Evolutionary conservation across 1,140 invertebrate genomes (phyloP).

Genomic region (Heliconius himera): DNA sequence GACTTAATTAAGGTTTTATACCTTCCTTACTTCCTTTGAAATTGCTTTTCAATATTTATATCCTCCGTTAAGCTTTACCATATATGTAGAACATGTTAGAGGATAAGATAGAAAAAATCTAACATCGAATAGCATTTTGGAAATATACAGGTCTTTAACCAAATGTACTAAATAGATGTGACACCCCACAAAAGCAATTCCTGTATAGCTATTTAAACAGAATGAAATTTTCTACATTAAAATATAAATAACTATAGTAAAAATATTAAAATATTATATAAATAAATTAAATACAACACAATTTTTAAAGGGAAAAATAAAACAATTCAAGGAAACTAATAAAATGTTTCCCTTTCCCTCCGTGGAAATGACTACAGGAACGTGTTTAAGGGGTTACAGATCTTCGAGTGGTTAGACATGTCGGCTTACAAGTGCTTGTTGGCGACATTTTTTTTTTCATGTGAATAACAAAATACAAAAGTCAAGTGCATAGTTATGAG

Average conservation of each 20-base stretch:
- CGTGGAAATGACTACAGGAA: slow-evolving; percentile 32
- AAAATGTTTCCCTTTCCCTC: not conserved
- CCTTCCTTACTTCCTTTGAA: not conserved
- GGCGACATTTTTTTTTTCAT: not conserved
- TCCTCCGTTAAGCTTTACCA: not conserved
- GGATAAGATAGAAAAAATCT: not conserved
- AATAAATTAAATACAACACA: too few species aligned
- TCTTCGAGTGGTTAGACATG: slow-evolving; percentile 36
- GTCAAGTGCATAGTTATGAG: not conserved
- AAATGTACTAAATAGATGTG: too few species aligned
- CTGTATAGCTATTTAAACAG: too few species aligned
- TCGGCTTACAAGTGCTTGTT: slow-evolving; percentile 13
- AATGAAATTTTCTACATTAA: too few species aligned
- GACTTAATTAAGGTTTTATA: slow-evolving; percentile 25
- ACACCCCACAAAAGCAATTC: too few species aligned
- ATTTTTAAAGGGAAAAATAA: not conserved
- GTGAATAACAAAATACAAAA: slow-evolving; percentile 3
- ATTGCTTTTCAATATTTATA: slow-evolving; percentile 15
- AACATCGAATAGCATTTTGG: too few species aligned
- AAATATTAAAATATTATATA: too few species aligned
- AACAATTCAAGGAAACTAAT: not conserved
- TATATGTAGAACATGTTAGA: not conserved
- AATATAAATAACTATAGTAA: too few species aligned
- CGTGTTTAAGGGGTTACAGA: slow-evolving; percentile 40
- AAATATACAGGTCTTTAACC: too few species aligned